Evolutionary conservation across 2,797 vertebrate genomes (phyloP).

Genomic region (Florisuga fusca): DNA sequence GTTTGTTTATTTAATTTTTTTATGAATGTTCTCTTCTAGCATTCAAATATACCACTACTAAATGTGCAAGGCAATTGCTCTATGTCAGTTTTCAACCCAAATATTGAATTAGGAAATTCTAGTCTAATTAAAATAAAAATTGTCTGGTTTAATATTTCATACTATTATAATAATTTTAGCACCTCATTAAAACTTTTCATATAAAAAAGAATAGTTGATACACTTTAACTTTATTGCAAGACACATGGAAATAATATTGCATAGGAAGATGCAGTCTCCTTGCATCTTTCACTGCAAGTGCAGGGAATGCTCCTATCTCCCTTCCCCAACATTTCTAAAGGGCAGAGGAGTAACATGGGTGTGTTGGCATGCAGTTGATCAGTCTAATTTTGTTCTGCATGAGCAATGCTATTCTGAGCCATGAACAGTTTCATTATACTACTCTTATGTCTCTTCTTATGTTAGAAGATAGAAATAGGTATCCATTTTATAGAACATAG

Average conservation of each 20-base stretch:
- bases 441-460: neutral
- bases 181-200: neutral
- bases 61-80: constrained; percentile 2
- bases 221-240: too few relatives aligned
- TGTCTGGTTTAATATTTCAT: neutral
- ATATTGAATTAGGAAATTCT: neutral
- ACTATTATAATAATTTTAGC: constrained; percentile 4
- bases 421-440: neutral
- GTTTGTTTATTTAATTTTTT: constrained; percentile 30
- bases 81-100: neutral
- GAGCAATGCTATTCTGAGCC: neutral
- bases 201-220: neutral
- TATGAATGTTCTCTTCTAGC: neutral
- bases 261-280: neutral
- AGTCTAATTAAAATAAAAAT: constrained; percentile 13
- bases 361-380: neutral
- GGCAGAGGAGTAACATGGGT: neutral
- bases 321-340: neutral
- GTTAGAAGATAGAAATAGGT: neutral
- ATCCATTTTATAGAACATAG: neutral
- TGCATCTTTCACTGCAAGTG: neutral
- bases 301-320: neutral
- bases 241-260: too few relatives aligned
- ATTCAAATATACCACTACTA: neutral
- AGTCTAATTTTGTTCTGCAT: neutral